These are phyloP conservation scores for Myrmecophaga tridactyla DNA, from an alignment of 2,113 vertebrate species.

Conservation along the genomic window DNA sequence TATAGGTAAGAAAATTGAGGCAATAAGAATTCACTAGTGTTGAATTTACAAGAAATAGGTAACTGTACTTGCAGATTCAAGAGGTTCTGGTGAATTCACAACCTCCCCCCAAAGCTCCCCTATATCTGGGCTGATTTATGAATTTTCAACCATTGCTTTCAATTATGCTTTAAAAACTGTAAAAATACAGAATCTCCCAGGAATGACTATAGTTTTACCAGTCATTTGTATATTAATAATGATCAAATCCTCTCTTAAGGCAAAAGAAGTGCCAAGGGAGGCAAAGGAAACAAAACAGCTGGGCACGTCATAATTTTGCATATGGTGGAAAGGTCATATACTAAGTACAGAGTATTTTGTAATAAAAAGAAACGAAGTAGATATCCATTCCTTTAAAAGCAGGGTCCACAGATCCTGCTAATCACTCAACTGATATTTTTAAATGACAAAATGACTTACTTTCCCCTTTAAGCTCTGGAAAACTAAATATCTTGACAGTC, in stretches of 20 bases:
- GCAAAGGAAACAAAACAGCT: background rate
- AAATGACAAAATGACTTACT: background rate
- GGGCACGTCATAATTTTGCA: background rate
- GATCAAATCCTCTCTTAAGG: slow-evolving; percentile 5
- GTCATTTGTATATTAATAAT: background rate
- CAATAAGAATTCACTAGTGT: background rate
- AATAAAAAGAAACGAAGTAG: background rate
- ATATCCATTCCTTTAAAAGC: background rate
- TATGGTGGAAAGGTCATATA: background rate
- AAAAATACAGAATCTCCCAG: slow-evolving; percentile 5
- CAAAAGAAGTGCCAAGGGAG: background rate
- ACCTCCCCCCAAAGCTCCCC: background rate
- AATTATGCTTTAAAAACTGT: background rate
- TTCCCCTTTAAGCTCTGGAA: background rate
- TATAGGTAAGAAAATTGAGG: background rate
- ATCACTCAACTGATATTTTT: background rate
- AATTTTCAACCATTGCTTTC: background rate
- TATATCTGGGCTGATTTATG: background rate
- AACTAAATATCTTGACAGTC: background rate
- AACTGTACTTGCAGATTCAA: background rate
- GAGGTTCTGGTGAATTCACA: background rate
- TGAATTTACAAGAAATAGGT: background rate
- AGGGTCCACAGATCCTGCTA: background rate
- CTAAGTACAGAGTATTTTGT: background rate
- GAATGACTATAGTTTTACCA: background rate